Base-by-base conservation (phyloP, 2,113 vertebrate genomes). In the Cygnus atratus region DNA sequence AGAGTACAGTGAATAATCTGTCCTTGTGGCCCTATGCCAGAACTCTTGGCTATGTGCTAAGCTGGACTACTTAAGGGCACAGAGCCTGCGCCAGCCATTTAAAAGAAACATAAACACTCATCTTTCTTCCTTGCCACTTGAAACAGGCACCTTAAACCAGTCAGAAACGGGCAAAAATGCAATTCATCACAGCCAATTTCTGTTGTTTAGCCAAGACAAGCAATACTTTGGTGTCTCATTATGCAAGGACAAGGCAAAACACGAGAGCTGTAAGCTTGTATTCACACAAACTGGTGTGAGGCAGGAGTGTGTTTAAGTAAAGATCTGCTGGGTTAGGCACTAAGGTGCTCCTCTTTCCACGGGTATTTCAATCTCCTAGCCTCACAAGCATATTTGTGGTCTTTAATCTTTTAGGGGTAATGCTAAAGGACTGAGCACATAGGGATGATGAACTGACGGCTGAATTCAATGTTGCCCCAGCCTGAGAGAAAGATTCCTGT, bases 1-100 rank as follows among this genome's bases (percentile, higher is more conserved):
- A 96, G 93, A 95, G 71, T 33, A 95, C 35, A 88, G 92, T 80
- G 89, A 95, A 91, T 95, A 96, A 95, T 95, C 93, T 95, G 72
- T 68, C 59, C 72, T 86, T 20, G 39, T 94, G 96, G 95, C 89
- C 67, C 72, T n/a, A 16, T 0, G 75, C 96, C 95, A 96, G 93
- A 88, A 81, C 73, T 71, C 78, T 89, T 83, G 87, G 84, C 77
- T 63, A 11, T 65, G 72, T 0, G 0, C 68, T 95, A 88, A 93
- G 87, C 89, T 85, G 81, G 85, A 84, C 78, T 74, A 85, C 15
- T 90, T 54, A 41, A 50, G 72, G 37, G 66, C 31, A 84, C 54
- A 75, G 31, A 82, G 62, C 65, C 76, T 76, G 79, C 2, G 0
- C 75, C 76, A 92, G 82, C 35, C 65, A 26, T 66, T 75, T 91